Percentiles rank a stretch among this genome's conserved stretches.
Conservation (phyloP, 2,113 vertebrate genomes). For the Numenius arquata region DNA sequence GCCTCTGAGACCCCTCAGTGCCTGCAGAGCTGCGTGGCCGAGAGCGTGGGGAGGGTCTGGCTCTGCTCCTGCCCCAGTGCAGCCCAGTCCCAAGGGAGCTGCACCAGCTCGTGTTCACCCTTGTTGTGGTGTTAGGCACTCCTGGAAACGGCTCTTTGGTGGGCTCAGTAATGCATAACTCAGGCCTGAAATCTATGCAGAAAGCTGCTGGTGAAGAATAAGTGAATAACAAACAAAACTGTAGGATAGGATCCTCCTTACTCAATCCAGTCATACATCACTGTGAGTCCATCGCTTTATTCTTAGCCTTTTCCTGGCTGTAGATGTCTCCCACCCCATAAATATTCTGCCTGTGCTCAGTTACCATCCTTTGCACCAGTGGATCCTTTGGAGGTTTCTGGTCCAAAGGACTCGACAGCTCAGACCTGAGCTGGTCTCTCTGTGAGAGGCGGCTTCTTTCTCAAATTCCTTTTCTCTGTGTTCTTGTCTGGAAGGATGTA, state of each 20-base stretch:
- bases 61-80: background rate
- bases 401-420: background rate
- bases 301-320: background rate
- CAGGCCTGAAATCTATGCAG: background rate
- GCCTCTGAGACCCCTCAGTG: fast-evolving
- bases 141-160: background rate
- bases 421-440: background rate
- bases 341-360: background rate
- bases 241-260: background rate
- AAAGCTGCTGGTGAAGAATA: background rate
- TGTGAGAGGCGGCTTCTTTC: background rate
- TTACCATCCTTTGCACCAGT: background rate
- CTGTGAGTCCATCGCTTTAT: fast-evolving
- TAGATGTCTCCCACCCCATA: fast-evolving
- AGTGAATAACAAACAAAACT: background rate
- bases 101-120: fast-evolving
- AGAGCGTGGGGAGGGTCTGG: too few relatives aligned
- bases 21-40: fast-evolving
- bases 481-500: background rate
- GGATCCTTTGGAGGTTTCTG: background rate
- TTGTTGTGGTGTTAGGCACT: fast-evolving
- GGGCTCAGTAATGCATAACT: fast-evolving
- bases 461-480: background rate
- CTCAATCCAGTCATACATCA: fast-evolving
- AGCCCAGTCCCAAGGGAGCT: fast-evolving